These are phyloP conservation scores for Drosophila murphyi DNA, from an alignment of 1,140 invertebrate genomes.

Conservation along the genomic window DNA sequence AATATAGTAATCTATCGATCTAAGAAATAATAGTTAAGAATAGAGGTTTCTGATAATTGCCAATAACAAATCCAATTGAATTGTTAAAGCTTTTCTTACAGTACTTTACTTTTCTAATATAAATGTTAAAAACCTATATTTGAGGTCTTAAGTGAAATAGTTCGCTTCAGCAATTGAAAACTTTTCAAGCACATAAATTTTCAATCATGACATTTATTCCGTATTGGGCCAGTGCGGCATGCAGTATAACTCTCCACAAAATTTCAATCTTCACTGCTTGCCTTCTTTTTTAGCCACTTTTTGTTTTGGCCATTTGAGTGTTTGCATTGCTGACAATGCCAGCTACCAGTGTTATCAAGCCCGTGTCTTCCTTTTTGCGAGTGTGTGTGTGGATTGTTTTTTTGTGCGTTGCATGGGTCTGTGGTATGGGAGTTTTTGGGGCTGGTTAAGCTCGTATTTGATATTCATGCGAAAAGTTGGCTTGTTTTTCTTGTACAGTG, in stretches of 20 bases:
- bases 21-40: too few relatives aligned
- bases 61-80: too few relatives aligned
- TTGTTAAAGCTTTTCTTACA: not conserved
- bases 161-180: slow-evolving; percentile 3
- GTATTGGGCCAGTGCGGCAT: slow-evolving; percentile 17
- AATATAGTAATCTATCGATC: too few relatives aligned
- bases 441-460: slow-evolving; percentile 67
- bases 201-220: slow-evolving; percentile 39
- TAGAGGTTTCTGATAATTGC: too few relatives aligned
- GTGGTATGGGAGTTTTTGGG: slow-evolving; percentile 3
- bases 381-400: slow-evolving; percentile 18
- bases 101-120: too few relatives aligned
- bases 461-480: slow-evolving; percentile 76
- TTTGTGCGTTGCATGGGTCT: slow-evolving; percentile 7
- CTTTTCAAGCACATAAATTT: slow-evolving; percentile 40
- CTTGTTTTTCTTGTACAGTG: slow-evolving; percentile 41
- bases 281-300: slow-evolving; percentile 55
- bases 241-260: slow-evolving; percentile 25
- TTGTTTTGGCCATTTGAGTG: slow-evolving; percentile 49
- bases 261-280: slow-evolving; percentile 38
- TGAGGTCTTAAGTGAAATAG: not conserved
- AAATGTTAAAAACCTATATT: not conserved
- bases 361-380: not conserved
- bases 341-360: slow-evolving; percentile 40
- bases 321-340: slow-evolving; percentile 49